Conservation (phyloP, 2,113 vertebrate genomes). For the Tricholaema leucomelas region DNA sequence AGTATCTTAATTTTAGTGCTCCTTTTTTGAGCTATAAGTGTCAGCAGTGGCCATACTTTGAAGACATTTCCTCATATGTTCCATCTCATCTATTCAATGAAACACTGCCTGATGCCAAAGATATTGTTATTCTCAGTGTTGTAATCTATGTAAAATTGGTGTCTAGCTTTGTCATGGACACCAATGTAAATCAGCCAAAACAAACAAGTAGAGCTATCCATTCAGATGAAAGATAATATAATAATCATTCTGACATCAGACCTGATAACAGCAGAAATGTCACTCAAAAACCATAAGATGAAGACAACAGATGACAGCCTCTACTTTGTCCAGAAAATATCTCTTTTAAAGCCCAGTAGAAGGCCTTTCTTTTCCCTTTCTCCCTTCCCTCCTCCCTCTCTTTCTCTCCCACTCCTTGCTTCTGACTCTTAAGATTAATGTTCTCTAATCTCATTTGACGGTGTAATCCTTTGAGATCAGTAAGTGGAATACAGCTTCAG, state of each 20-base stretch:
- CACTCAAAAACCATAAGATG: neutral
- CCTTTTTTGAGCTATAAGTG: neutral
- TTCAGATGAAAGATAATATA: neutral
- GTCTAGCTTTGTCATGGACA: neutral
- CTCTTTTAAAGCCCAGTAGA: neutral
- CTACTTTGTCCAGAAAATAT: neutral
- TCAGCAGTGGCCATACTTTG: neutral
- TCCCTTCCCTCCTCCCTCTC: neutral
- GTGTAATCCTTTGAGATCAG: neutral
- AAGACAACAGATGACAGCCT: neutral
- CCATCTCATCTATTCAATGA: neutral
- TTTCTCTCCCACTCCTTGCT: too few species aligned
- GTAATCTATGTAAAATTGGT: neutral
- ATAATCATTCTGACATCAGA: neutral
- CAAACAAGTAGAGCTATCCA: neutral
- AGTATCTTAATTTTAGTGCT: too few species aligned
- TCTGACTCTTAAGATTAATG: neutral
- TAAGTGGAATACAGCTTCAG: neutral
- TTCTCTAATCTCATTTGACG: neutral
- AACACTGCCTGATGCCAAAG: too few species aligned
- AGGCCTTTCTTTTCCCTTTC: neutral
- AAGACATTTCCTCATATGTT: neutral
- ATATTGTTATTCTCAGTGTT: neutral
- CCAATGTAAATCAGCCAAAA: neutral
- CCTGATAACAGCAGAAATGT: neutral